Base-by-base conservation (phyloP, 2,888 invertebrate genomes). In the Xiphydria camelus region DNA sequence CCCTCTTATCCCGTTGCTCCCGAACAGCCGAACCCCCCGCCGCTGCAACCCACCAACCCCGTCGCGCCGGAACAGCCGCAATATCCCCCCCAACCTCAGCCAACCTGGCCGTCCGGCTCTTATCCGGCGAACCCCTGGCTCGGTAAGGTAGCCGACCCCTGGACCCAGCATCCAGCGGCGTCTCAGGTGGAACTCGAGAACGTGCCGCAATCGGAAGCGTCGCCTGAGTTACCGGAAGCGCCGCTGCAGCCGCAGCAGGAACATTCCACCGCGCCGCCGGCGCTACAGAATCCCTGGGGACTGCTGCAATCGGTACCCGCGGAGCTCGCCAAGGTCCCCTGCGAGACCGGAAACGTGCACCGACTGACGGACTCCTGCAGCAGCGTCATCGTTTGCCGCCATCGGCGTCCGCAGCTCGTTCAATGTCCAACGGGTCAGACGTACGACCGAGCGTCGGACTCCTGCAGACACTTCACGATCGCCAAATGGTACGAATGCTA, bases 401-500 rank as follows among this genome's bases (percentile, higher is more conserved):
- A 59, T 19, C 51, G 50, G 10, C 53, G 59, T 20, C 69, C 68
- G 4, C 64, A 68, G 21, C 48, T 70, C 17, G 54, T 71, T 9
- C 62, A 64, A 18, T 73, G 73, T 47, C 50, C 59, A 10, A 29
- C 52, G 4, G 65, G 65, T 18, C 55, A 61, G 7, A 55, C 60
- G 7, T 73, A 71, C 48, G 73, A 73, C 41, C 62, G 47, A 45
- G 57, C 63, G 1, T 59, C 68, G 6, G 68, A 68, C 25, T 60
- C 64, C 9, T 73, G 72, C 48, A 53, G 51, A 49, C 65, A 59
- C 20, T 59, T 61, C 46, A 51, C 54, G n/a, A 12, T 64, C 47
- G 70, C 72, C 38, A 64, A 69, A 59, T 73, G 73, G 69, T 70
- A 50, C 47, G 46, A n/a, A n/a, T n/a, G n/a, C n/a, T n/a, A n/a